Base-by-base conservation (phyloP, 2,888 invertebrate genomes). In the Dolichopus griseipennis region DNA sequence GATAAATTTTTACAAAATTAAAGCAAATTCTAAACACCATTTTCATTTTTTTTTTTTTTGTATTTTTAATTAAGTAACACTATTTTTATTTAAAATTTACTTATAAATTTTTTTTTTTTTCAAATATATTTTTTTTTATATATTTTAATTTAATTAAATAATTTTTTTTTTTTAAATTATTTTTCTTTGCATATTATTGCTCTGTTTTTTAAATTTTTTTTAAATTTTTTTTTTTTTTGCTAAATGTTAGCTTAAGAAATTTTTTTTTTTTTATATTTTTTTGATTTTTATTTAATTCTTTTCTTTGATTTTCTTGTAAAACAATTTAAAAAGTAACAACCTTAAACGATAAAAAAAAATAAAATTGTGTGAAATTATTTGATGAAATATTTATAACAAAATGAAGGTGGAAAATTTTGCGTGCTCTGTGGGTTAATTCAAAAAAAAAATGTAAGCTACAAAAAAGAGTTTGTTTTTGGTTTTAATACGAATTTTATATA, bases 131-230 rank as follows among this genome's bases (percentile, higher is more conserved):
- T 61, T 66, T 65, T 66, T 9, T 68, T 52, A 22, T 63, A 65
- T 65, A 4, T 64, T 27, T 65, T 69, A 67, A 63, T 20, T 65
- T n/a, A n/a, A 75, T 72, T 73, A 72, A 69, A 75, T 71, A 61
- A 76, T 72, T 72, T 77, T 76, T 64, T 73, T 67, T 63, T 72
- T 66, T 67, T 76, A 75, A 65, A 65, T 68, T 68, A 74, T 68
- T 27, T n/a, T 64, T 74, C 73, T 78, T 75, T 64, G 72, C 69
- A 64, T 65, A n/a, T 70, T 72, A 70, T 75, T 76, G 67, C 77
- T 77, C 70, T 63, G 69, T 70, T 70, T 27, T n/a, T 69, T 20
- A 70, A 63, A 52, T 52, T 52, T 52, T 66, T 64, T 43, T 68
- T 22, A 61, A 27, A 27, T 66, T 62, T 69, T 65, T 64, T 67